Evolutionary conservation across 2,113 vertebrate species (phyloP).

Genomic region (Heterotilapia buettikoferi): DNA sequence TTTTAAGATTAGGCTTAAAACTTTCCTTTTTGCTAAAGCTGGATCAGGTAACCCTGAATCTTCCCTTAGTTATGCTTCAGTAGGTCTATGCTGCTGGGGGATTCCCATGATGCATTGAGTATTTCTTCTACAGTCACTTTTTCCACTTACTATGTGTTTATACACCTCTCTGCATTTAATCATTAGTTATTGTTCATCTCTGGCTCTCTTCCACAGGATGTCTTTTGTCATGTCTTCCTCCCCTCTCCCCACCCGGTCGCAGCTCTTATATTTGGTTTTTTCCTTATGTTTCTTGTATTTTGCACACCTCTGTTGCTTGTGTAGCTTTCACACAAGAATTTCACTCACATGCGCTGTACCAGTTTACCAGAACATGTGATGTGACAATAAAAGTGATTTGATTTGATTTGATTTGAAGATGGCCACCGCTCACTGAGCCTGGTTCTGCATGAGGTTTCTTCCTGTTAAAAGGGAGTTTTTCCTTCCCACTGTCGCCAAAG

Average conservation of each 20-base stretch:
- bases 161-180: neutral
- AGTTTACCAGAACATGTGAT: neutral
- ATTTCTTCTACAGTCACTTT: neutral
- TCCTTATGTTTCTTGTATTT: neutral
- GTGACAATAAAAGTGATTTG: neutral
- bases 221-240: neutral
- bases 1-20: neutral
- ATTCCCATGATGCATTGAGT: neutral
- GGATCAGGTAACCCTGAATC: neutral
- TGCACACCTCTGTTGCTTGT: neutral
- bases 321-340: neutral
- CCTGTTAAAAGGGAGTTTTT: neutral
- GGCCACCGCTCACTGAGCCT: neutral
- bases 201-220: neutral
- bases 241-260: fast-evolving
- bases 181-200: neutral
- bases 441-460: neutral
- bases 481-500: neutral
- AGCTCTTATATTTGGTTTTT: neutral
- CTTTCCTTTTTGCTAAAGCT: neutral
- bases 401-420: neutral
- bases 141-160: neutral
- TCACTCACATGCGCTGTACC: neutral
- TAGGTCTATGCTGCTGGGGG: neutral
- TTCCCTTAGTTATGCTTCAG: neutral